Percentiles rank a stretch among this genome's conserved stretches.
phyloP scores from a whole-genome alignment of 2,797 vertebrate genomes.

The Anniella stebbinsi region DNA sequence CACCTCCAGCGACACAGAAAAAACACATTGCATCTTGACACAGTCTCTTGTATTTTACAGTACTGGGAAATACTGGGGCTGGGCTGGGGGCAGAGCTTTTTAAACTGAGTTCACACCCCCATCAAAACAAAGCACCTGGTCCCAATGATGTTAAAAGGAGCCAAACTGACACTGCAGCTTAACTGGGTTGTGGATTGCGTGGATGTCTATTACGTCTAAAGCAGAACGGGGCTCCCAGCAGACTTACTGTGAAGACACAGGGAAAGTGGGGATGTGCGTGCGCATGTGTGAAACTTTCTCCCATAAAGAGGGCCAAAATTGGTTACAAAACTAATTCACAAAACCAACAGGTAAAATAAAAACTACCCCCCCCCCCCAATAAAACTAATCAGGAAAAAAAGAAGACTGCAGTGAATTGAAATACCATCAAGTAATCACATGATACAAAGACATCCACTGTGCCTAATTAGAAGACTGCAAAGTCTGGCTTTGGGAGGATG shows the following conservation, averaged over 20 bases:
- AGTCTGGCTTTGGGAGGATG: neutral
- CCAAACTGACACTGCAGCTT: neutral
- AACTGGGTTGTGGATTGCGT: neutral
- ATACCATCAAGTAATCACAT: neutral
- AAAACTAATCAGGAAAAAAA: neutral
- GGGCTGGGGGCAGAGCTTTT: too few species aligned
- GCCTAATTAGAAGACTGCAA: neutral
- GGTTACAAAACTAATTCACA: neutral
- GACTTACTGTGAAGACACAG: too few species aligned
- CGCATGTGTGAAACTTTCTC: neutral
- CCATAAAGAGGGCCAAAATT: too few species aligned
- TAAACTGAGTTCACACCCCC: neutral
- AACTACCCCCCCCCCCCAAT: too few species aligned
- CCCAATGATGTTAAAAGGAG: neutral
- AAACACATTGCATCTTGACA: neutral
- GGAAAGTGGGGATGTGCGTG: neutral
- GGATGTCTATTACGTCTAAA: neutral
- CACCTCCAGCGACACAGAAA: neutral
- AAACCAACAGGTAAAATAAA: neutral
- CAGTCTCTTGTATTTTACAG: neutral
- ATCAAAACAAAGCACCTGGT: neutral
- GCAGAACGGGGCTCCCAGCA: neutral
- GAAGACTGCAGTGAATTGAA: neutral
- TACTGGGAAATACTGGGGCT: neutral
- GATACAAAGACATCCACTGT: neutral